Percentiles rank a stretch among this genome's conserved stretches.
phyloP scores from a whole-genome alignment of 2,113 vertebrate genomes.

The Heterocephalus glaber region DNA sequence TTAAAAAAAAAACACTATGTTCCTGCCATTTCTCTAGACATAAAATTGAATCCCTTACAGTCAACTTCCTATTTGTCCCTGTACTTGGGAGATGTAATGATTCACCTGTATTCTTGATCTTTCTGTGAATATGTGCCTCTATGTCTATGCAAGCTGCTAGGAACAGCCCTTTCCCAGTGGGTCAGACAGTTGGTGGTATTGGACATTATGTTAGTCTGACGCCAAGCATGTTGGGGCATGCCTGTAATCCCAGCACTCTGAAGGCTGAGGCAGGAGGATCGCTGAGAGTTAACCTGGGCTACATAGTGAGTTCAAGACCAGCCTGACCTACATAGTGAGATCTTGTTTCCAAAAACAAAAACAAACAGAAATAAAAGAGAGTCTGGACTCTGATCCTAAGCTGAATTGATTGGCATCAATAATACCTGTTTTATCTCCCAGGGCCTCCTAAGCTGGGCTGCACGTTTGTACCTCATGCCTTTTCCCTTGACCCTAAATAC shows the following conservation, averaged over 20 bases:
- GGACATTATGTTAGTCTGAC: not conserved
- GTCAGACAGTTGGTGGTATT: not conserved
- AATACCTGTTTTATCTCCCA: not conserved
- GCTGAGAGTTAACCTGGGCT: not conserved
- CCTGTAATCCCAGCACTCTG: not conserved
- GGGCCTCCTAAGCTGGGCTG: not conserved
- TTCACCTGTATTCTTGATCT: not conserved
- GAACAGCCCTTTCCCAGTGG: not conserved
- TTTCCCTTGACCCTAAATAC: not conserved
- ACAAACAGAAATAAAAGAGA: not conserved
- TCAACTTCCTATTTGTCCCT: not conserved
- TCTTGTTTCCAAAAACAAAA: not conserved
- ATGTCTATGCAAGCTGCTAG: not conserved
- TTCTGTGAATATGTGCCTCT: not conserved
- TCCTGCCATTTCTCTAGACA: not conserved
- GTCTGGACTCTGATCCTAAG: not conserved
- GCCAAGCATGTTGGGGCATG: not conserved
- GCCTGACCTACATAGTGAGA: not conserved
- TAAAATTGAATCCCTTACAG: not conserved
- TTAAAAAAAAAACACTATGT: not conserved
- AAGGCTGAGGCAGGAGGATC: not conserved
- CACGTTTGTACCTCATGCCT: not conserved
- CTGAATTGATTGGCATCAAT: not conserved
- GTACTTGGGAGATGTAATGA: not conserved
- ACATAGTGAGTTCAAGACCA: not conserved